Base-by-base conservation (phyloP, 1,140 invertebrate species). In the Oncopeltus fasciatus region DNA sequence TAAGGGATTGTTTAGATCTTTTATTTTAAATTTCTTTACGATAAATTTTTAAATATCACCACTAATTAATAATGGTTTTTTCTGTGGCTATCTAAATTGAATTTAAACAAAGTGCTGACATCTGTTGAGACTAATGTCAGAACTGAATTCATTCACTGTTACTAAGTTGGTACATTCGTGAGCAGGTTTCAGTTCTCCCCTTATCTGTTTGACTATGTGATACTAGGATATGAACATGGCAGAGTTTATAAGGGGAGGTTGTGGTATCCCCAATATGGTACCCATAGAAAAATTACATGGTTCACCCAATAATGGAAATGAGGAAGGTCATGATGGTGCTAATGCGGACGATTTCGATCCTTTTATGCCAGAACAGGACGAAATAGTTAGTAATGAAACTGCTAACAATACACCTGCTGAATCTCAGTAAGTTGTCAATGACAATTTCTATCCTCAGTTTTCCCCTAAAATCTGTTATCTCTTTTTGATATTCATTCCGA, bases 291-390 rank as follows among this genome's bases (percentile, higher is more conserved):
- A 71, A 69, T 59, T 72, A 20, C 80, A 87, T 63, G 87, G 85
- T 61, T 89, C 87, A 53, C 85, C 88, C n/a, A 86, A 84, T 67
- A 87, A 85, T 64, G 85, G 86, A 70, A 89, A 85, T 63, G 88
- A 91, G 70, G 87, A 92, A 62, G 85, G 86, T 61, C 75, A 76
- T 64, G 80, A 85, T 71, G 81, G 80, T 65, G 79, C 76, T 59
- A 76, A 78, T 68, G 79, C 75, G 59, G 78, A 83, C 68, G 88
- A 90, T 72, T 83, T 90, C 70, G 87, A 90, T 75, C 79, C 81
- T 29, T 83, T 82, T 70, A 69, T 79, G 24, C 78, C 76, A 62
- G 80, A 82, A 57, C 75, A 83, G 31, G 85, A 89, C 69, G 87
- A 90, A 72, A 86, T 89, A 71, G 83, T 82, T 67, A 79, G 80